Conservation (phyloP, 35 echinoderm and acorn worm genomes). For the Diadema setosum region DNA sequence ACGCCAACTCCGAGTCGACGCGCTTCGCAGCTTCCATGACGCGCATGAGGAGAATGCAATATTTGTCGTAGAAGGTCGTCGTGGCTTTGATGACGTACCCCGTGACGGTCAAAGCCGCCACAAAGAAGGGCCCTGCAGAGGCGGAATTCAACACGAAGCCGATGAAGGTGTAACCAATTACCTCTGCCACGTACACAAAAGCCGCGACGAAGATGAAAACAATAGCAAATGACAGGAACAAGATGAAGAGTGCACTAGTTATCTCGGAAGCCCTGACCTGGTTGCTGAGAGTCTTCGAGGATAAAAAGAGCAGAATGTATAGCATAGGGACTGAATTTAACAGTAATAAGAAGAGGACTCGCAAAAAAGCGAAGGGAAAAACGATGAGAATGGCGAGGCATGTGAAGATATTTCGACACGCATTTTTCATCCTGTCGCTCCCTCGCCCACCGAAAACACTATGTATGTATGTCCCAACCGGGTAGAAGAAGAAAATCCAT, state of each 20-base stretch:
- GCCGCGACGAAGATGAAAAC: constrained; percentile 80
- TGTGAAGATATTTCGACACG: background rate
- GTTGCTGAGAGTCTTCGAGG: constrained; percentile 40
- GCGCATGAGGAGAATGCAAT: constrained; percentile 43
- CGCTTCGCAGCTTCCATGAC: constrained; percentile 48
- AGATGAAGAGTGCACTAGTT: background rate
- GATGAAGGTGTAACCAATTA: constrained; percentile 75
- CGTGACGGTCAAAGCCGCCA: constrained; percentile 37
- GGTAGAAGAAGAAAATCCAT: constrained; percentile 28
- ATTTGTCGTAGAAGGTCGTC: constrained; percentile 73
- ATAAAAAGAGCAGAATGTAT: constrained; percentile 28
- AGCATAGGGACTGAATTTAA: constrained; percentile 69
- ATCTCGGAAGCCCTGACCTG: constrained; percentile 29
- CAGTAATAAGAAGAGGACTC: constrained; percentile 34
- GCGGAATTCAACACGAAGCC: constrained; percentile 75
- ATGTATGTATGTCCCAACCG: background rate
- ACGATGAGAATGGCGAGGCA: background rate
- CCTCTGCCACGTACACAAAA: constrained; percentile 72
- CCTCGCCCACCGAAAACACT: background rate
- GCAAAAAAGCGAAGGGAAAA: constrained; percentile 42
- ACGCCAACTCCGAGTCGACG: background rate
- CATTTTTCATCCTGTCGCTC: background rate
- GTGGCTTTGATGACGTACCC: constrained; percentile 49
- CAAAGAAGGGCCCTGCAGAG: constrained; percentile 37
- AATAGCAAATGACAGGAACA: constrained; percentile 31